phyloP scores from a whole-genome alignment of 2,888 invertebrate genomes.

The Idaea dimidiata region DNA sequence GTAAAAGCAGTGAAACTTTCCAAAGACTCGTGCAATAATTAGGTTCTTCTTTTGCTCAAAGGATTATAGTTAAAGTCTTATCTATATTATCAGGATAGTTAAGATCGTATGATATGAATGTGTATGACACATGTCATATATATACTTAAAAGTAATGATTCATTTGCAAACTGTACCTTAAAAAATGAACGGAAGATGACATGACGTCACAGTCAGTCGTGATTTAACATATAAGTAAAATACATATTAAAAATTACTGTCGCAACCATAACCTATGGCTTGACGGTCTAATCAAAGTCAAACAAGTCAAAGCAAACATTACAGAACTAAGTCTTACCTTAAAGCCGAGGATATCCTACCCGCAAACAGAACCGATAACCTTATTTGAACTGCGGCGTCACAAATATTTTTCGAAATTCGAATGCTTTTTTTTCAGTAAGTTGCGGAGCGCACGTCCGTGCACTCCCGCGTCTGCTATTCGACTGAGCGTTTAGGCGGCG shows the following conservation, averaged over 20 bases:
- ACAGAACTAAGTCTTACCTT: constrained; percentile 49
- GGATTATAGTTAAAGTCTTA: constrained; percentile 6
- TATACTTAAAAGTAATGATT: constrained; percentile 32
- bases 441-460: constrained; percentile 41
- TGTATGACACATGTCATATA: constrained; percentile 28
- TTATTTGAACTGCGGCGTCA: constrained; percentile 64
- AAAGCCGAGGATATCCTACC: constrained; percentile 62
- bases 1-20: too few relatives aligned
- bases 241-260: constrained; percentile 22
- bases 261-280: constrained; percentile 45
- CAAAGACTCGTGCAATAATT: not conserved
- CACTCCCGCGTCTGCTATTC: constrained; percentile 46
- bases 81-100: constrained; percentile 18
- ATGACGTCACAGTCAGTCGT: constrained; percentile 41
- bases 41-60: not conserved
- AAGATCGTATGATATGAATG: constrained; percentile 17
- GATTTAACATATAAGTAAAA: constrained; percentile 27
- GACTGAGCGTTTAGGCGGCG: constrained; percentile 67
- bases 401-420: constrained; percentile 41
- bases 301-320: constrained; percentile 50
- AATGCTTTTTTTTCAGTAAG: constrained; percentile 23
- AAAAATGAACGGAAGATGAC: constrained; percentile 32
- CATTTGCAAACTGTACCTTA: constrained; percentile 28
- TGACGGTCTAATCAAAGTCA: constrained; percentile 57
- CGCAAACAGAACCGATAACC: constrained; percentile 64